Evolutionary conservation across 2,113 vertebrate genomes (phyloP).

Genomic region (Macrotus californicus): DNA sequence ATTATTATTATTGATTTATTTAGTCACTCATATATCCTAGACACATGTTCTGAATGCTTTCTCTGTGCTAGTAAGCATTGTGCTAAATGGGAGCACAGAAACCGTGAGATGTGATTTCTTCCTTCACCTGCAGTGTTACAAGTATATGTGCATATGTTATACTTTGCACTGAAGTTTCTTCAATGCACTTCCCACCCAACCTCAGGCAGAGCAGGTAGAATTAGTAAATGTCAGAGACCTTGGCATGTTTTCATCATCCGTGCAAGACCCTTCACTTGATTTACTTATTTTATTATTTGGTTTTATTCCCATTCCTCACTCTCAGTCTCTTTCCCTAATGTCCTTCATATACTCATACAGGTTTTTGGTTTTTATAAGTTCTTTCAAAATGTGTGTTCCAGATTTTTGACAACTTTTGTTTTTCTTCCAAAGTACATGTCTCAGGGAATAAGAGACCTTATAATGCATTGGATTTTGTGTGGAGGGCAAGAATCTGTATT

Average conservation of each 20-base stretch:
- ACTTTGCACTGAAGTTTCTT: background rate
- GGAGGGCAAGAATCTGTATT: background rate
- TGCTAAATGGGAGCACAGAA: background rate
- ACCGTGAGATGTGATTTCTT: background rate
- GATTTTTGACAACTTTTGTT: background rate
- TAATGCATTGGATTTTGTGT: background rate
- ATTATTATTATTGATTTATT: background rate
- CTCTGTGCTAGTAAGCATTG: background rate
- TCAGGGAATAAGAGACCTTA: background rate
- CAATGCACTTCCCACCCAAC: background rate
- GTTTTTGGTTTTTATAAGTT: background rate
- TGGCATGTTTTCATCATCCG: background rate
- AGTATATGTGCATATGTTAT: background rate
- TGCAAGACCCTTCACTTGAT: background rate
- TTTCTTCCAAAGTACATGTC: background rate
- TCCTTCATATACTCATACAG: background rate
- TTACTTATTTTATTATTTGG: background rate
- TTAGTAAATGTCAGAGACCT: background rate
- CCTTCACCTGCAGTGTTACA: background rate
- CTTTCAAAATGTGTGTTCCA: background rate
- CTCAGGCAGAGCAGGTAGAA: background rate
- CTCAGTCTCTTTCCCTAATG: background rate
- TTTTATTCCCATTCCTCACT: background rate
- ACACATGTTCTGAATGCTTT: background rate
- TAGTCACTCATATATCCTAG: background rate